phyloP scores from a whole-genome alignment of 2,888 invertebrate species.

The Rhamnusium bicolor region DNA sequence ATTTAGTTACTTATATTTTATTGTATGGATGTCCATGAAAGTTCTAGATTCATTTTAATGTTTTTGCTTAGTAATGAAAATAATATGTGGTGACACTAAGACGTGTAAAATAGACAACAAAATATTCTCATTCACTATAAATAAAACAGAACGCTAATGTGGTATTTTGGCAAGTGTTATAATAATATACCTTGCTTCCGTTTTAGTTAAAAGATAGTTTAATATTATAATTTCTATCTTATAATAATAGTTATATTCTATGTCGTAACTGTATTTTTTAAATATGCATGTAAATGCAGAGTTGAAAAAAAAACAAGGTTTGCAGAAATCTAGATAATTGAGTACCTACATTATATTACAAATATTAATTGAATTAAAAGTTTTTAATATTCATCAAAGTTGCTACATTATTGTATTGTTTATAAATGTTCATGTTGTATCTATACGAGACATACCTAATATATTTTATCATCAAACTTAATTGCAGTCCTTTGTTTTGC shows the following conservation, averaged over 20 bases:
- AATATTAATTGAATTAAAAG: too few relatives aligned
- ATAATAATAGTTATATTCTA: background rate
- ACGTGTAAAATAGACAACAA: constrained; percentile 6
- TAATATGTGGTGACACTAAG: constrained; percentile 9
- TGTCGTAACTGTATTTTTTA: too few relatives aligned
- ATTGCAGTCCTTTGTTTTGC: constrained; percentile 10
- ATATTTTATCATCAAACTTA: background rate
- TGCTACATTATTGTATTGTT: background rate
- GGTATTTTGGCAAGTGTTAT: constrained; percentile 20
- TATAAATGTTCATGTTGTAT: background rate
- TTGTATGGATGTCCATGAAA: too few relatives aligned
- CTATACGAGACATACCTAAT: background rate
- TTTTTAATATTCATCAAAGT: background rate
- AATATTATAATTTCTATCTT: background rate
- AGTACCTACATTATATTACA: too few relatives aligned
- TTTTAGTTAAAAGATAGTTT: background rate
- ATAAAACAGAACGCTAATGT: constrained; percentile 1
- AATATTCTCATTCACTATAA: constrained; percentile 11
- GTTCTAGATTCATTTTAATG: background rate
- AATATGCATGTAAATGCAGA: too few relatives aligned
- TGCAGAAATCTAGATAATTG: too few relatives aligned
- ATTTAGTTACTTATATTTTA: too few relatives aligned
- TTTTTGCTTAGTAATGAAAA: constrained; percentile 11
- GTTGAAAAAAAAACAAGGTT: too few relatives aligned
- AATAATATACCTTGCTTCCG: constrained; percentile 16